These are phyloP conservation scores for Drosophila algonquin DNA, from an alignment of 2,888 invertebrate species.

Conservation along the genomic window DNA sequence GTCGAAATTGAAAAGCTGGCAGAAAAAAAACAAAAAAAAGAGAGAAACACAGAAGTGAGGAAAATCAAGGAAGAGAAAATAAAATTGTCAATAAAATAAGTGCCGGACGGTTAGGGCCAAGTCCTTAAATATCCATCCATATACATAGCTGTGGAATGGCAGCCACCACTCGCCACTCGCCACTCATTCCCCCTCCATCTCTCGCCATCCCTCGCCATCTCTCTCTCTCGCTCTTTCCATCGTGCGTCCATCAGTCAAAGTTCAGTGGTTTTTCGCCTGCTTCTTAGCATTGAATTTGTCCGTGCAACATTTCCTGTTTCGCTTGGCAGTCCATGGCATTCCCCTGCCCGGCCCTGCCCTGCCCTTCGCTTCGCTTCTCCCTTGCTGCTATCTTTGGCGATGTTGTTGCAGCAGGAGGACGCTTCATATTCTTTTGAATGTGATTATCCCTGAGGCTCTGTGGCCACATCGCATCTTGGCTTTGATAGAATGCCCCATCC, in stretches of 20 bases:
- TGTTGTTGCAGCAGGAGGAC: constrained; percentile 68
- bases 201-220: not conserved
- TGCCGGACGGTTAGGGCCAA: constrained; percentile 43
- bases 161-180: not conserved
- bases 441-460: constrained; percentile 75
- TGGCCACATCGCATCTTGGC: constrained; percentile 69
- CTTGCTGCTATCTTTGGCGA: constrained; percentile 48
- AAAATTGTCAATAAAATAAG: constrained; percentile 78
- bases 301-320: constrained; percentile 71
- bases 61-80: constrained; percentile 30
- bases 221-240: constrained; percentile 19
- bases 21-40: not conserved
- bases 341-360: not conserved
- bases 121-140: constrained; percentile 6
- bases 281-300: constrained; percentile 45
- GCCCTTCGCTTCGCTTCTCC: not conserved
- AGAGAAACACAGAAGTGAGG: not conserved
- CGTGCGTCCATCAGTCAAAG: constrained; percentile 71
- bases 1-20: constrained; percentile 70
- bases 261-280: constrained; percentile 48
- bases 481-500: constrained; percentile 64
- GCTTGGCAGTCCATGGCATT: constrained; percentile 18
- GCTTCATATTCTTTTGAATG: constrained; percentile 78
- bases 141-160: constrained; percentile 2
- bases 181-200: not conserved